phyloP scores from a whole-genome alignment of 1,140 invertebrate genomes.

The Tachypleus tridentatus region DNA sequence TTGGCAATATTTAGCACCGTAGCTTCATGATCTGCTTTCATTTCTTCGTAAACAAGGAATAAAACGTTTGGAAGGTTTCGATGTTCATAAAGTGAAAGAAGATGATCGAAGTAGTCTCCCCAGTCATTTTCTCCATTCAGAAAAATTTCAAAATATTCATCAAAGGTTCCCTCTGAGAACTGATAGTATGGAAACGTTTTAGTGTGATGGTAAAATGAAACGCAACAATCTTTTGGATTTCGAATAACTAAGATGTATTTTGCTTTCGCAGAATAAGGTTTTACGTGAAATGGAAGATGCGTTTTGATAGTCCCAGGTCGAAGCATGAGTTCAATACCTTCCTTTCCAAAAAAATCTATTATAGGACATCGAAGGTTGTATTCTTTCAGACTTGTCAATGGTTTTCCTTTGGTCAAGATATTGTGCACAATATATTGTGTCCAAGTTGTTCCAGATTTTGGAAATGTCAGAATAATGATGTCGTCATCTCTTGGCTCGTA shows the following conservation, averaged over 20 bases:
- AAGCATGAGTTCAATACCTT: background rate
- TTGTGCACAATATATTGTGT: no score
- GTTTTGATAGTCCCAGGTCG: constrained; percentile 39
- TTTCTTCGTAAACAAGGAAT: constrained; percentile 26
- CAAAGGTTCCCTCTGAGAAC: constrained; percentile 9
- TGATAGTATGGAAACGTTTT: constrained; percentile 19
- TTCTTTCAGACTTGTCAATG: no score
- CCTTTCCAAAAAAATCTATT: background rate
- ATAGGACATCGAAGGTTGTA: no score
- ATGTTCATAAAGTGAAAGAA: constrained; percentile 24
- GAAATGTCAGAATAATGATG: no score
- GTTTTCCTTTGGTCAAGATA: no score
- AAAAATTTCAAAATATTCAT: constrained; percentile 17
- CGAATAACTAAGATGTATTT: constrained; percentile 52
- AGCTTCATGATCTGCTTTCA: constrained; percentile 6
- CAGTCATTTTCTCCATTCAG: constrained; percentile 7
- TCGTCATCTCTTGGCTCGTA: no score
- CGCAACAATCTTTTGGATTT: constrained; percentile 72
- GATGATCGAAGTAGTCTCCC: constrained; percentile 27
- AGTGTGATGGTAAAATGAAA: constrained; percentile 71
- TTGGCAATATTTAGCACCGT: constrained; percentile 10
- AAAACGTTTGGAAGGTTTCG: constrained; percentile 24
- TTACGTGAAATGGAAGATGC: constrained; percentile 57
- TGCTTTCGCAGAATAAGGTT: constrained; percentile 37
- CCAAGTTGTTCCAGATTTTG: no score